Conservation (phyloP, 2,797 vertebrate genomes). For the Peromyscus nudipes region DNA sequence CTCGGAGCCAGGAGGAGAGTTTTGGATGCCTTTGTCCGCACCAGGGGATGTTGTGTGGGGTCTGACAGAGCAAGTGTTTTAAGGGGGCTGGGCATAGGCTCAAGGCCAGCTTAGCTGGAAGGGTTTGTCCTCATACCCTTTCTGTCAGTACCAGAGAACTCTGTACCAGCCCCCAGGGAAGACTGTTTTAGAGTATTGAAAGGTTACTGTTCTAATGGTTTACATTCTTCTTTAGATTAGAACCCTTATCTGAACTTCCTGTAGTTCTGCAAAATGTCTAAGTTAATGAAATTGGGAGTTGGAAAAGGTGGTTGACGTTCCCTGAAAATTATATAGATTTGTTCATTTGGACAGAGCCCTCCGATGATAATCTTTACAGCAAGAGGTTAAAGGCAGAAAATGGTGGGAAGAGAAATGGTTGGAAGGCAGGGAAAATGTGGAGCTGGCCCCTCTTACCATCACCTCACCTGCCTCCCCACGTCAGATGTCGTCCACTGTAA, state of each 20-base stretch:
- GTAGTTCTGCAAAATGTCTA: conserved; percentile 29
- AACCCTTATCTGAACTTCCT: conserved; percentile 35
- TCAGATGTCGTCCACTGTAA: background rate
- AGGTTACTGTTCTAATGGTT: conserved; percentile 4
- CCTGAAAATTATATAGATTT: background rate
- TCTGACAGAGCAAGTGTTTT: background rate
- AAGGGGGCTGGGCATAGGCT: background rate
- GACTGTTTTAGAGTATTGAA: background rate
- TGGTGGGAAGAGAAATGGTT: background rate
- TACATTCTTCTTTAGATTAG: conserved; percentile 46
- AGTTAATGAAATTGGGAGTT: conserved; percentile 35
- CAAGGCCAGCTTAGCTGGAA: background rate
- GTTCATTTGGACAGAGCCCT: conserved; percentile 36
- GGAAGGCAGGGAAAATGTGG: background rate
- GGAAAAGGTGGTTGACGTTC: conserved; percentile 2
- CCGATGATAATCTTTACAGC: conserved; percentile 35
- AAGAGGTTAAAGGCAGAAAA: conserved; percentile 58
- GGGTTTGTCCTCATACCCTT: background rate
- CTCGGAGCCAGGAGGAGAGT: background rate
- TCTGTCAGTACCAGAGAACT: background rate
- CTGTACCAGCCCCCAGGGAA: background rate
- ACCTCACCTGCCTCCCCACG: background rate
- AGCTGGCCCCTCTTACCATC: background rate
- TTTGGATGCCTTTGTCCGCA: background rate
- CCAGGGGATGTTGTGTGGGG: background rate